Conservation (phyloP, 1,140 invertebrate genomes). For the Sitobion miscanthi region DNA sequence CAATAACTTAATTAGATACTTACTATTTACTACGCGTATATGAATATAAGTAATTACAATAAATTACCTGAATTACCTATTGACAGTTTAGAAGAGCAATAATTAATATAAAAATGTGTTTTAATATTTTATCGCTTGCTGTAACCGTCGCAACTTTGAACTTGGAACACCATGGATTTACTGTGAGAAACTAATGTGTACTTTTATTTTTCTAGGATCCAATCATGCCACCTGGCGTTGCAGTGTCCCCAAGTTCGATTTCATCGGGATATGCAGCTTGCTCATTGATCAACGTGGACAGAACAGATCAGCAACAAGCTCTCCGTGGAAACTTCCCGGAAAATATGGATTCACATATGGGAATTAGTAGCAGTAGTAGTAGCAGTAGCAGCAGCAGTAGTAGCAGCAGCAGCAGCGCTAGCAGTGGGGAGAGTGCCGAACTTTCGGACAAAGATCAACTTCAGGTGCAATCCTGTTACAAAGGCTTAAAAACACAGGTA, state of each 20-base stretch:
- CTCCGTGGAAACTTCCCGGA: conserved; percentile 11
- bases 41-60: background rate
- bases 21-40: background rate
- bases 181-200: background rate
- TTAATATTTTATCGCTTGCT: background rate
- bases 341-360: conserved; percentile 45
- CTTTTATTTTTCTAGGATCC: background rate
- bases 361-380: conserved; percentile 46
- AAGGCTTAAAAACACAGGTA: conserved; percentile 77
- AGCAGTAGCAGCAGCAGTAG: conserved; percentile 41
- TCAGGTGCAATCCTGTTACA: conserved; percentile 81
- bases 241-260: conserved; percentile 26
- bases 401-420: conserved; percentile 57
- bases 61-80: too few species aligned
- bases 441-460: conserved; percentile 74
- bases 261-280: conserved; percentile 48
- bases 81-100: background rate
- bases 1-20: background rate
- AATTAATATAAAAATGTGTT: background rate
- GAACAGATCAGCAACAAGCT: conserved; percentile 18
- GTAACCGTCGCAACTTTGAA: too few species aligned
- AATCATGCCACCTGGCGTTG: conserved; percentile 38
- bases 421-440: conserved; percentile 58
- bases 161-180: background rate
- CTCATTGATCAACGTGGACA: background rate